phyloP scores from a whole-genome alignment of 2,113 vertebrate species.

The Eidolon helvum region DNA sequence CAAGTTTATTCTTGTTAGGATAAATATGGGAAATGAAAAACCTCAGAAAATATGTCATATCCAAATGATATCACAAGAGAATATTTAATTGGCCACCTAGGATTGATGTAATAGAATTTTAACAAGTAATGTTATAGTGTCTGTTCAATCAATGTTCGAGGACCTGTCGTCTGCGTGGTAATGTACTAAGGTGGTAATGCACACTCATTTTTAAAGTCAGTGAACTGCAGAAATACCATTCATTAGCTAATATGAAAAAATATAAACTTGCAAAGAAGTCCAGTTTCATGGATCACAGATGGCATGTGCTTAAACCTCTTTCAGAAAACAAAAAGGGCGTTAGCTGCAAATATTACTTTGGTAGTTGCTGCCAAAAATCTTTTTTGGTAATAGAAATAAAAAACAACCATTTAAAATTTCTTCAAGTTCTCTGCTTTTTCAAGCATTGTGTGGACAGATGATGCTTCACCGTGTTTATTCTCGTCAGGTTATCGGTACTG shows the following conservation, averaged over 20 bases:
- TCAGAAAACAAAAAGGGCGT: not conserved
- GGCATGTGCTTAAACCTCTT: not conserved
- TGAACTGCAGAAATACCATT: not conserved
- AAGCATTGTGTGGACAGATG: not conserved
- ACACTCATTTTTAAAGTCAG: not conserved
- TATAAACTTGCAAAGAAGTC: not conserved
- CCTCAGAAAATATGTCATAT: not conserved
- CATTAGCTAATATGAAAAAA: not conserved
- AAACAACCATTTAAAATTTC: not conserved
- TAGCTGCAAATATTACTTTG: not conserved
- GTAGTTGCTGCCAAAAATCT: slow-evolving; percentile 22
- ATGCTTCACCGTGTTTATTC: slow-evolving; percentile 31
- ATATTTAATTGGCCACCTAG: not conserved
- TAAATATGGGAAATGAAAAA: not conserved
- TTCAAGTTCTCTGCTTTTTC: slow-evolving; percentile 36
- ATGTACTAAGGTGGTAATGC: not conserved
- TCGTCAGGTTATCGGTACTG: slow-evolving; percentile 34
- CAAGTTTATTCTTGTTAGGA: slow-evolving; percentile 3
- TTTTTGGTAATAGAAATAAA: slow-evolving; percentile 42
- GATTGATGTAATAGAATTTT: not conserved
- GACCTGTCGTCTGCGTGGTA: not conserved
- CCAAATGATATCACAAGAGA: not conserved
- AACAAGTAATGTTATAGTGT: not conserved
- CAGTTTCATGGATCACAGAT: not conserved
- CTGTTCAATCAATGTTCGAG: not conserved